phyloP scores from a whole-genome alignment of 2,797 vertebrate species.

The Coranthus polyacanthus region DNA sequence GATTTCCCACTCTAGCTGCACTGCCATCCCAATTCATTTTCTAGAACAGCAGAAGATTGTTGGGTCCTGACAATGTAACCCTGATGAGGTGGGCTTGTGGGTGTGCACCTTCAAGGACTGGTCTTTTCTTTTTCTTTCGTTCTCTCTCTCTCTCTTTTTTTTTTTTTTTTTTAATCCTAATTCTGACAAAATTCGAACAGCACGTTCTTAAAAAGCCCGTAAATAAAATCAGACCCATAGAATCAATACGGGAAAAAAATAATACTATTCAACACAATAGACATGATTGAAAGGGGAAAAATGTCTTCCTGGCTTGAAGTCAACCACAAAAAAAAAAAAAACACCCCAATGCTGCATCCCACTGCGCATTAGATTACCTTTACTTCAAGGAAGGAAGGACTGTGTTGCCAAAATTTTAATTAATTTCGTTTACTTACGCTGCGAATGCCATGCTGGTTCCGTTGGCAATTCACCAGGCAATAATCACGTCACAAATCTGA shows the following conservation, averaged over 20 bases:
- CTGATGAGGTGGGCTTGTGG: conserved; percentile 61
- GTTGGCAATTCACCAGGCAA: conserved; percentile 29
- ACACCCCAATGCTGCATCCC: conserved; percentile 10
- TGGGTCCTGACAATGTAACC: conserved; percentile 51
- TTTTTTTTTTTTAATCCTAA: conserved; percentile 14
- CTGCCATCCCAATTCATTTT: conserved; percentile 66
- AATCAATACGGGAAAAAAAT: neutral
- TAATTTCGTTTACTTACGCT: conserved; percentile 49
- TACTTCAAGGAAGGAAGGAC: conserved; percentile 40
- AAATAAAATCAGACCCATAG: too few relatives aligned
- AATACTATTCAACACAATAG: conserved; percentile 20
- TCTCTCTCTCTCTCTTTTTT: neutral
- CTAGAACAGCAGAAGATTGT: conserved; percentile 59
- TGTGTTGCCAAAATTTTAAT: conserved; percentile 60
- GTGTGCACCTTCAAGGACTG: conserved; percentile 29
- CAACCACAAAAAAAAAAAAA: conserved; percentile 3
- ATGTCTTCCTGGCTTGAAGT: too few relatives aligned
- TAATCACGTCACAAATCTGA: conserved; percentile 53
- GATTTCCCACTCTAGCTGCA: conserved; percentile 51
- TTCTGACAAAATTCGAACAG: conserved; percentile 16
- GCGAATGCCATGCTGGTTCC: conserved; percentile 25
- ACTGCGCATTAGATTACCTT: conserved; percentile 47
- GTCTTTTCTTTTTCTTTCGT: conserved; percentile 5
- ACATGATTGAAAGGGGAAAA: conserved; percentile 16
- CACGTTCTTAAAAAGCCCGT: too few relatives aligned